Evolutionary conservation across 2,888 invertebrate genomes (phyloP).

Genomic region (Melolontha melolontha): DNA sequence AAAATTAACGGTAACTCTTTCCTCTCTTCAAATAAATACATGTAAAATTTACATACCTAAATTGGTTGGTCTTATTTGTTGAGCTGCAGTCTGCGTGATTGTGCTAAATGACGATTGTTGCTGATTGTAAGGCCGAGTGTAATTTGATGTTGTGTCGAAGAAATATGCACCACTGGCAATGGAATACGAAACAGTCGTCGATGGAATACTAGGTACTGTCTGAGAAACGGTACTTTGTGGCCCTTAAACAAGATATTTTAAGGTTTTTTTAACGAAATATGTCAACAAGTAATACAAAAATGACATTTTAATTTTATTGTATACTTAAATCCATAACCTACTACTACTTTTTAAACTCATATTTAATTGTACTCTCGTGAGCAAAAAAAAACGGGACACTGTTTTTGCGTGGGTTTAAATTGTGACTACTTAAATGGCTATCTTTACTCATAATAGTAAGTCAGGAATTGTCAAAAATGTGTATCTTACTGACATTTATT

Average conservation of each 20-base stretch:
- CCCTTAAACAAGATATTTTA: slow-evolving; percentile 49
- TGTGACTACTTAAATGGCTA: no score
- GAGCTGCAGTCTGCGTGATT: slow-evolving; percentile 56
- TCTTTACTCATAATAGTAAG: no score
- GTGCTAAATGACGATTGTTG: slow-evolving; percentile 58
- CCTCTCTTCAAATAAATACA: slow-evolving; percentile 20
- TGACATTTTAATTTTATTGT: background rate
- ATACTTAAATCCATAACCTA: slow-evolving; percentile 4
- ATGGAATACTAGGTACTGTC: slow-evolving; percentile 54
- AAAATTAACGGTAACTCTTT: background rate
- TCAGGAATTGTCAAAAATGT: no score
- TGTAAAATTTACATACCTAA: slow-evolving; percentile 58
- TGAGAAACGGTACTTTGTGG: slow-evolving; percentile 53
- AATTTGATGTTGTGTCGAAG: slow-evolving; percentile 61
- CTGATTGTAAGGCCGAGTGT: slow-evolving; percentile 59
- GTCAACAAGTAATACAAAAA: background rate
- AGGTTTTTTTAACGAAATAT: background rate
- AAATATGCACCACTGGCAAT: slow-evolving; percentile 61
- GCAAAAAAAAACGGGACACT: no score
- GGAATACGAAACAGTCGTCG: slow-evolving; percentile 60
- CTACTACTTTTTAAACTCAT: slow-evolving; percentile 1
- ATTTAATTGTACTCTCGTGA: no score
- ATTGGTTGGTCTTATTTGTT: slow-evolving; percentile 56
- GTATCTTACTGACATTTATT: no score
- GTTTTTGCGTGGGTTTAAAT: no score